Conservation (phyloP, 2,797 vertebrate genomes). For the Acropternis orthonyx region DNA sequence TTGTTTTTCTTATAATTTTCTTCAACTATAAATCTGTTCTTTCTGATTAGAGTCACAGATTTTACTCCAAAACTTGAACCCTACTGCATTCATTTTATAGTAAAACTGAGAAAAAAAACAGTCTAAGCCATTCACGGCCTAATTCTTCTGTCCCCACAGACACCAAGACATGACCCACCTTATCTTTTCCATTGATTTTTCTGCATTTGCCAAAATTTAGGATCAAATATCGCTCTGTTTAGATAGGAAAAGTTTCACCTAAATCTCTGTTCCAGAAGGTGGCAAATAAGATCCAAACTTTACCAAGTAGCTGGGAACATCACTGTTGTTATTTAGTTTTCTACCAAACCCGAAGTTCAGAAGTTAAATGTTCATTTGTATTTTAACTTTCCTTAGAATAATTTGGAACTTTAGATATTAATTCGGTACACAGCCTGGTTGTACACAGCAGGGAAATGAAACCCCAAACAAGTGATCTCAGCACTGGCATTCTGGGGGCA, state of each 20-base stretch:
- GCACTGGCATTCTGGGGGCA: background rate
- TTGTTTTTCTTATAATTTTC: background rate
- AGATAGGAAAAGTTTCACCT: background rate
- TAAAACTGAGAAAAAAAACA: background rate
- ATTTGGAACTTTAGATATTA: background rate
- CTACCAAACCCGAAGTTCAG: background rate
- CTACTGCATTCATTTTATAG: background rate
- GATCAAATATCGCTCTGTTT: background rate
- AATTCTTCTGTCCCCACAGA: background rate
- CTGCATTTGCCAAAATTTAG: background rate
- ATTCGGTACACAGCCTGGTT: background rate
- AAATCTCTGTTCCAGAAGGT: background rate
- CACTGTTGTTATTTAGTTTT: background rate
- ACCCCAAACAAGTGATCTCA: conserved; percentile 51
- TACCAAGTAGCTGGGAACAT: background rate
- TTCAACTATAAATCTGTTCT: background rate
- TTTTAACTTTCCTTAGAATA: background rate
- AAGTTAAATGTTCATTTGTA: background rate
- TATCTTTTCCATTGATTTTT: background rate
- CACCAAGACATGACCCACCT: background rate
- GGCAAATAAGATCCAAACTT: background rate
- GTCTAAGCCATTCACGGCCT: background rate
- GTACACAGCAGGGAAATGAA: conserved; percentile 20
- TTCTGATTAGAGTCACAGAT: background rate
- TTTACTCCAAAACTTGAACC: background rate